Percentiles rank a stretch among this genome's conserved stretches.
Evolutionary conservation across 2,113 vertebrate genomes (phyloP).

Genomic region (Chlamydotis undulata): DNA sequence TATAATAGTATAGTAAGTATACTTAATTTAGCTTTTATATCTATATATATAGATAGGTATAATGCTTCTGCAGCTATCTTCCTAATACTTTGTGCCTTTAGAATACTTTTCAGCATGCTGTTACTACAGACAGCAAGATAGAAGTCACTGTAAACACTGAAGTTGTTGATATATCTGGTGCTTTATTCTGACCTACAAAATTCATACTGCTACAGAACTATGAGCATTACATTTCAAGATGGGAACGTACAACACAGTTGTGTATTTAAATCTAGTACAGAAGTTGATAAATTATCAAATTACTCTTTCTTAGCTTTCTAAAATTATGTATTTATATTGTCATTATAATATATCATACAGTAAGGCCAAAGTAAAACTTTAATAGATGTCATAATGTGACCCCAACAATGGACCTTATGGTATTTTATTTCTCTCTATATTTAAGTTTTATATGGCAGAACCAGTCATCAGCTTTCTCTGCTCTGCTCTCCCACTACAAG

Average conservation of each 20-base stretch:
- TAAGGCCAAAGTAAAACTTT: not conserved
- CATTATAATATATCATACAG: not conserved
- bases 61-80: not conserved
- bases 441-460: not conserved
- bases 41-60: fast-evolving
- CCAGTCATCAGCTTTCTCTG: not conserved
- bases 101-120: not conserved
- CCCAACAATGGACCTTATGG: fast-evolving
- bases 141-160: not conserved
- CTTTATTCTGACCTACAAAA: not conserved
- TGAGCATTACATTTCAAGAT: not conserved
- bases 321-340: not conserved
- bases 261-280: not conserved
- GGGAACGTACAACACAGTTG: not conserved
- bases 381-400: not conserved
- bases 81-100: not conserved
- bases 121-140: not conserved
- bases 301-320: not conserved
- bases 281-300: not conserved
- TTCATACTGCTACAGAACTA: not conserved
- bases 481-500: not conserved
- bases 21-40: not conserved
- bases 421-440: not conserved
- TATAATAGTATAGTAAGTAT: not conserved
- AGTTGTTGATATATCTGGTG: not conserved